A percentile compares a stretch with the other conserved stretches of the same genome.
Evolutionary conservation across 2,888 invertebrate species (phyloP).

Genomic region (Frankliniella fusca): DNA sequence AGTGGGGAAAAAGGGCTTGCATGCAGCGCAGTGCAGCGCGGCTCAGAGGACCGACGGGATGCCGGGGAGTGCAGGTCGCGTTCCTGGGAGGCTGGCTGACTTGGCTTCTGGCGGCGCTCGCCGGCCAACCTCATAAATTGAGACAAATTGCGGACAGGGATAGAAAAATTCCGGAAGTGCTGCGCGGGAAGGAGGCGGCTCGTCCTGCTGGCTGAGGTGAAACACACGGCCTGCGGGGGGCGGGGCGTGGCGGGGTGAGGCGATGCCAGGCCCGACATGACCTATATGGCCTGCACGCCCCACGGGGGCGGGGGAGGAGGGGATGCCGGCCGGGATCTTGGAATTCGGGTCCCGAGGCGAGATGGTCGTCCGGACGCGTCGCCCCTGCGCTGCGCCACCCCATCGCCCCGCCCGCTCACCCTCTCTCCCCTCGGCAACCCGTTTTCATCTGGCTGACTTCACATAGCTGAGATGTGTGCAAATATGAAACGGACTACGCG

Average conservation of each 20-base stretch:
- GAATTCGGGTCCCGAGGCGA: no score
- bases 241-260: not conserved
- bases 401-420: not conserved
- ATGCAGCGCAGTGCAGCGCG: not conserved
- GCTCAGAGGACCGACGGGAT: not conserved
- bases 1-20: not conserved
- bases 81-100: not conserved
- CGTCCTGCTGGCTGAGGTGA: not conserved
- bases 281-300: no score
- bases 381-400: no score
- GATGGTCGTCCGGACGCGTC: no score
- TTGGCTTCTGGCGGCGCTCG: not conserved
- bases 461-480: no score
- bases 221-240: not conserved
- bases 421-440: not conserved
- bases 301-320: no score
- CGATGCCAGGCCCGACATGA: not conserved
- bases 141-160: slow-evolving; percentile 24
- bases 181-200: not conserved
- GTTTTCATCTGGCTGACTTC: no score
- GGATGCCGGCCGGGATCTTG: no score
- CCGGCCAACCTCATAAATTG: not conserved
- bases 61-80: not conserved
- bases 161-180: slow-evolving; percentile 12
- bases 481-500: no score